phyloP scores from a whole-genome alignment of 2,797 vertebrate genomes.

The Numenius phaeopus region DNA sequence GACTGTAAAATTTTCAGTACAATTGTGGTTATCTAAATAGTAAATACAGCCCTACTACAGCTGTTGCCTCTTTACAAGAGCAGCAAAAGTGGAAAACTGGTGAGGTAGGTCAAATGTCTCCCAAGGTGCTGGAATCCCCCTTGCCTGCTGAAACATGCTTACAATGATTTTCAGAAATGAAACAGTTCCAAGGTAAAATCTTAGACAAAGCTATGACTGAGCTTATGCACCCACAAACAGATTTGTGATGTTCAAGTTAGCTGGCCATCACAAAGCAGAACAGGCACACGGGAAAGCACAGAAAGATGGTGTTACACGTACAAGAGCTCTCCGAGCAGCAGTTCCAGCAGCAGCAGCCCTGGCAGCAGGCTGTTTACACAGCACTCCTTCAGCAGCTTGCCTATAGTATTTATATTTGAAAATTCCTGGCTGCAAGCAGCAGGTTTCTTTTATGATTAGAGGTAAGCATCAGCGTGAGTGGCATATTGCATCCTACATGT shows the following conservation, averaged over 20 bases:
- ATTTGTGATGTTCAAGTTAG: not conserved
- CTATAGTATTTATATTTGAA: not conserved
- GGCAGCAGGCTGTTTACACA: not conserved
- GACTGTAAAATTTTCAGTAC: not conserved
- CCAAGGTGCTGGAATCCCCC: not conserved
- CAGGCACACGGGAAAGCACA: fast-evolving
- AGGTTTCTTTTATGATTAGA: not conserved
- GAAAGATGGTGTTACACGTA: not conserved
- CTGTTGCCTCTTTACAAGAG: not conserved
- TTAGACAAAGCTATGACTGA: not conserved
- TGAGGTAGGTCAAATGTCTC: not conserved
- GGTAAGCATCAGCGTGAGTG: not conserved
- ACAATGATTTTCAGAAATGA: not conserved
- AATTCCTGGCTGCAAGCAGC: not conserved
- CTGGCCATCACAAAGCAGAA: not conserved
- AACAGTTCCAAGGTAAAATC: not conserved
- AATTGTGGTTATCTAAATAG: not conserved
- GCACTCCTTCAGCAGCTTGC: not conserved
- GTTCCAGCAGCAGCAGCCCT: not conserved
- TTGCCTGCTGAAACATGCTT: not conserved
- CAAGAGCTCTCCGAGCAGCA: not conserved
- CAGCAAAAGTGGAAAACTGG: not conserved
- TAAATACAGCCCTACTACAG: not conserved
- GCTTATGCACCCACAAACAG: not conserved
- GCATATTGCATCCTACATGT: not conserved